Conservation (phyloP, 1,140 invertebrate species). For the Mactra quadrangularis region DNA sequence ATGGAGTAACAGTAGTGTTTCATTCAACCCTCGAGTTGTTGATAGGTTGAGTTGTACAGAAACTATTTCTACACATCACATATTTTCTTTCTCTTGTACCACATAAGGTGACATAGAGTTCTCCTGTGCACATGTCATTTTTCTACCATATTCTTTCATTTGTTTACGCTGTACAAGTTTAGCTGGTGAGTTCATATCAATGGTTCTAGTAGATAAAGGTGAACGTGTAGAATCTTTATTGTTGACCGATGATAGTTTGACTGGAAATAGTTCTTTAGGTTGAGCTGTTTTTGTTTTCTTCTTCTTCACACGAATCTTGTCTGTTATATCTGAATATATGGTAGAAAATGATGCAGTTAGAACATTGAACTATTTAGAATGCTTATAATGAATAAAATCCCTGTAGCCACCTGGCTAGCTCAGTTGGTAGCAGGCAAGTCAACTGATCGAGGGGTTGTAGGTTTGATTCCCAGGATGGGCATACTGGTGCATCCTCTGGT, state of each 20-base stretch:
- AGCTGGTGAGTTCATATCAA: slow-evolving; percentile 56
- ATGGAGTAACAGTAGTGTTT: too few species aligned
- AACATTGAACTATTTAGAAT: too few species aligned
- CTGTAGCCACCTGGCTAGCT: too few species aligned
- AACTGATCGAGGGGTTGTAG: too few species aligned
- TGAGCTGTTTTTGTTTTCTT: slow-evolving; percentile 31
- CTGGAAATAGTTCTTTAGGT: slow-evolving; percentile 55
- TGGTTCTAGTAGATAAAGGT: slow-evolving; percentile 28
- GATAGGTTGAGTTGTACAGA: too few species aligned
- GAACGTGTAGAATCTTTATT: slow-evolving; percentile 45
- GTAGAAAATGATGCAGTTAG: too few species aligned
- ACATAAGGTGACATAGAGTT: slow-evolving; percentile 32
- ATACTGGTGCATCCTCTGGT: too few species aligned
- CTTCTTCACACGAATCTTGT: slow-evolving; percentile 29
- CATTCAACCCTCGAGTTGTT: too few species aligned
- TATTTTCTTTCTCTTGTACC: slow-evolving; percentile 56
- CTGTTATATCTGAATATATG: slow-evolving; percentile 11
- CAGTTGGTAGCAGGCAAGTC: too few species aligned
- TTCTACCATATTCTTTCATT: slow-evolving; percentile 46
- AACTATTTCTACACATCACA: slow-evolving; percentile 20
- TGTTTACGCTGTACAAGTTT: slow-evolving; percentile 57
- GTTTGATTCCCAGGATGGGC: too few species aligned
- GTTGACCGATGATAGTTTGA: neutral
- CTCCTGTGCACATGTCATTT: slow-evolving; percentile 43
- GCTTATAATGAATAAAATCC: too few species aligned